Evolutionary conservation across 1,140 invertebrate species (phyloP).

Genomic region (Drosophila ohnishii): DNA sequence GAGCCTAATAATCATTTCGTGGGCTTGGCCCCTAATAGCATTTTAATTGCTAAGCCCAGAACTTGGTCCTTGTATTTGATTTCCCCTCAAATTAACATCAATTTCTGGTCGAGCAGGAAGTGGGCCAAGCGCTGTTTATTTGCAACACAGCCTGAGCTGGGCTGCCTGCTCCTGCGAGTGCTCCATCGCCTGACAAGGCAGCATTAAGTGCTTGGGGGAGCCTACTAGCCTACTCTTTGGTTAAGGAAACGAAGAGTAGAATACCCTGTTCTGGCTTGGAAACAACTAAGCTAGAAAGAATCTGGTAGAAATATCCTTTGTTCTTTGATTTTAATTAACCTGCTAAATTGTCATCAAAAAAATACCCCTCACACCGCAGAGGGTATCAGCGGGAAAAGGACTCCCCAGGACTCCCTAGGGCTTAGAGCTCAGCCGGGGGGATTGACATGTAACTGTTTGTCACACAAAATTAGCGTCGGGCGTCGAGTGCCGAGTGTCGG

Average conservation of each 20-base stretch:
- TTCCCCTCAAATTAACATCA: constrained; percentile 52
- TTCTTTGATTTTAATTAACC: background rate
- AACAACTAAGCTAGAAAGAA: background rate
- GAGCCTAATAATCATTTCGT: background rate
- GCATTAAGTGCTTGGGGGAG: constrained; percentile 44
- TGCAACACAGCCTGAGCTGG: constrained; percentile 2
- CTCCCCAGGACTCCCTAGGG: constrained; percentile 1
- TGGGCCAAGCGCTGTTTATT: background rate
- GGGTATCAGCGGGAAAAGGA: background rate
- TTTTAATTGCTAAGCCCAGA: constrained; percentile 50
- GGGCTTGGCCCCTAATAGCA: constrained; percentile 40
- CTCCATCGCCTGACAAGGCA: constrained; percentile 55
- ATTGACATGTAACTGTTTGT: constrained; percentile 73
- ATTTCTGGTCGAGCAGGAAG: constrained; percentile 17
- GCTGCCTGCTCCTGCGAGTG: background rate
- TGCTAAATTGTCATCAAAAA: background rate
- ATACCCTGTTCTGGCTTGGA: background rate
- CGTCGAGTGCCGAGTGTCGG: constrained; percentile 40
- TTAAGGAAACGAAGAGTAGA: background rate
- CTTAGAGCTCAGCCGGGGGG: constrained; percentile 15
- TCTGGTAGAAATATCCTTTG: background rate
- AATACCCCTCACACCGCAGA: background rate
- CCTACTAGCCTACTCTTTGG: background rate
- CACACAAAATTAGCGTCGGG: constrained; percentile 72
- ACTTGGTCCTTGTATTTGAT: constrained; percentile 42